Base-by-base conservation (phyloP, 2,888 invertebrate genomes). In the Axea sp. region DNA sequence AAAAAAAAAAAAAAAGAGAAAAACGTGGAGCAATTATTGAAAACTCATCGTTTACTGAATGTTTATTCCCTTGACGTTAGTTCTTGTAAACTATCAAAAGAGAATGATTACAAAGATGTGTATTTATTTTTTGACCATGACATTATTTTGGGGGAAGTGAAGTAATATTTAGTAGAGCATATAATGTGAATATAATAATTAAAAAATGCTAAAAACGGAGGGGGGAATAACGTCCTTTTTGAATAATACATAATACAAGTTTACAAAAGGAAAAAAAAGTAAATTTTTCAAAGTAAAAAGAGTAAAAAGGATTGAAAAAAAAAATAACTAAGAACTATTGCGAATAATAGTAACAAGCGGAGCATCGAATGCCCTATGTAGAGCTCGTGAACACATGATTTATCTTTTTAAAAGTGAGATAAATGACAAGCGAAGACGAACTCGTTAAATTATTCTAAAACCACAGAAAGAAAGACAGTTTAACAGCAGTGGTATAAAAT, bases 81-180 rank as follows among this genome's bases (percentile, higher is more conserved):
- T 80, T 81, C 79, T 77, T 76, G 72, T 65, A 59, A 75, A 68
- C 57, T 65, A 76, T 72, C 75, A 72, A 76, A 75, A 78, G 65
- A 68, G 68, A 55, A 69, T 73, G 65, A 82, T 82, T 74, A 77
- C 75, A 78, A 80, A 84, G 78, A 82, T 79, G 80, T 79, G 82
- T 83, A 81, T 85, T 87, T 84, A 82, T 83, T 85, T 83, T 83
- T 79, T 75, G 77, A 78, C 77, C 77, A 75, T 77, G 77, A 77
- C 77, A 78, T 78, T 51, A 76, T 75, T 76, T 76, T 75, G 26
- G 76, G 77, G 71, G 73, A 79, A 80, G 79, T 67, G 79, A 80
- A 78, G 78, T 77, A 79, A 81, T 78, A 81, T 79, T 80, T 78
- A 80, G 78, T 79, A 78, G 77, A 80, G 59, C 78, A 76, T 80